Percentiles rank a stretch among this genome's conserved stretches.
These are phyloP conservation scores for Stegodyphus mimosarum DNA, from an alignment of 1,140 invertebrate species.

Conservation along the genomic window DNA sequence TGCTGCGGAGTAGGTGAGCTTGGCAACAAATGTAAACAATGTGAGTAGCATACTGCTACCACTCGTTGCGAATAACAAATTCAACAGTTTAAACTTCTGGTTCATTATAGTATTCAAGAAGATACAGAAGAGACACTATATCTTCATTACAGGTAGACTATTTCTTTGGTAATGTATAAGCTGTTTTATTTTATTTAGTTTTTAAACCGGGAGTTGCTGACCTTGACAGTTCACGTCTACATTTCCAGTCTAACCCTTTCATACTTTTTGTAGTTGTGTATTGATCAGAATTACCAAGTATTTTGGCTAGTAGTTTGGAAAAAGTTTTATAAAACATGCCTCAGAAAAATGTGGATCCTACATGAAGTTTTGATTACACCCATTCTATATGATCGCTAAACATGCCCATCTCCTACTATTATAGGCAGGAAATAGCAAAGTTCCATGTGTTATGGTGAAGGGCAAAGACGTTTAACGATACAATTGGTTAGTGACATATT, in stretches of 20 bases:
- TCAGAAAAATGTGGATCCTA: too few species aligned
- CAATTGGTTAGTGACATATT: background rate
- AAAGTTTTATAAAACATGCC: too few species aligned
- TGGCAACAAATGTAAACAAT: constrained; percentile 45
- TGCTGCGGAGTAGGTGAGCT: background rate
- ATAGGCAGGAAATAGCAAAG: too few species aligned
- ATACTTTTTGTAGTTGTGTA: background rate
- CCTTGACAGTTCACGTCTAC: constrained; percentile 45
- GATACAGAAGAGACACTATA: too few species aligned
- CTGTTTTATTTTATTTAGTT: too few species aligned
- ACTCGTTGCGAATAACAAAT: background rate
- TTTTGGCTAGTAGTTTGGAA: too few species aligned
- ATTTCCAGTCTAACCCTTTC: constrained; percentile 27
- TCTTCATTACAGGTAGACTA: too few species aligned
- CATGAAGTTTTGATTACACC: too few species aligned
- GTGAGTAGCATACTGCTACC: background rate
- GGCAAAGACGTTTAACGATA: background rate
- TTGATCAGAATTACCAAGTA: background rate
- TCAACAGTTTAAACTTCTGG: background rate
- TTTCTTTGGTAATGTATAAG: too few species aligned
- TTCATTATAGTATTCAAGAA: background rate
- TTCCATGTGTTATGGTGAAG: background rate
- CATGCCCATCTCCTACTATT: too few species aligned
- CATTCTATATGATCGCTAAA: too few species aligned
- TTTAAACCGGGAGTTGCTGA: constrained; percentile 26